A percentile compares a stretch with the other conserved stretches of the same genome.
phyloP scores from a whole-genome alignment of 2,888 invertebrate species.

The Dioctria rufipes region DNA sequence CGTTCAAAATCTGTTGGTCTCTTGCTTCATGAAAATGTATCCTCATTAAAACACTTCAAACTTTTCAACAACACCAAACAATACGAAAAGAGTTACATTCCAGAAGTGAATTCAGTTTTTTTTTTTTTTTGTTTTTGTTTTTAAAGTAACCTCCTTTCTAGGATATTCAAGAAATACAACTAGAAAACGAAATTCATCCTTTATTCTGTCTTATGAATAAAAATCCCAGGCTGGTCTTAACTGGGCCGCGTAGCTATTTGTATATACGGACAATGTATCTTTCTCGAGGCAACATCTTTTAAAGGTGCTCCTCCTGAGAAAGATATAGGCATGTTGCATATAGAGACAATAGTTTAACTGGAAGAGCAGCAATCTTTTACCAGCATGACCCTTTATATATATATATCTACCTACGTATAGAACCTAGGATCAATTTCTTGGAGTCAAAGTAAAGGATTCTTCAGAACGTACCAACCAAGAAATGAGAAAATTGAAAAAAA shows the following conservation, averaged over 20 bases:
- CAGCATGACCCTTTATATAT: constrained; percentile 23
- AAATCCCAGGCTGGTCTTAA: neutral
- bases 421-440: constrained; percentile 5
- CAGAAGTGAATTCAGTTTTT: too few relatives aligned
- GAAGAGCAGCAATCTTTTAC: constrained; percentile 13
- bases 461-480: constrained; percentile 16
- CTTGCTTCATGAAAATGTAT: too few relatives aligned
- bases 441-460: constrained; percentile 25
- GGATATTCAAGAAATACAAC: too few relatives aligned
- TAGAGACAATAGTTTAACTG: constrained; percentile 10
- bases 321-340: neutral
- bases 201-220: neutral
- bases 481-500: constrained; percentile 23
- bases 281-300: neutral
- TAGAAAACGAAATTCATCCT: too few relatives aligned
- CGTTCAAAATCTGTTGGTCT: too few relatives aligned
- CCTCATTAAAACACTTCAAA: too few relatives aligned
- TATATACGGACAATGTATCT: neutral
- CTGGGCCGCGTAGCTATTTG: neutral
- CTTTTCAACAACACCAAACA: too few relatives aligned
- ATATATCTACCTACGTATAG: too few relatives aligned
- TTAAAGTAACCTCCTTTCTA: too few relatives aligned
- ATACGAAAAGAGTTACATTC: too few relatives aligned
- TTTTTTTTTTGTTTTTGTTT: too few relatives aligned
- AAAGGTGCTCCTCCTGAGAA: neutral